A percentile compares a stretch with the other conserved stretches of the same genome.
phyloP scores from a whole-genome alignment of 2,888 invertebrate genomes.

The Nesidiocoris tenuis region DNA sequence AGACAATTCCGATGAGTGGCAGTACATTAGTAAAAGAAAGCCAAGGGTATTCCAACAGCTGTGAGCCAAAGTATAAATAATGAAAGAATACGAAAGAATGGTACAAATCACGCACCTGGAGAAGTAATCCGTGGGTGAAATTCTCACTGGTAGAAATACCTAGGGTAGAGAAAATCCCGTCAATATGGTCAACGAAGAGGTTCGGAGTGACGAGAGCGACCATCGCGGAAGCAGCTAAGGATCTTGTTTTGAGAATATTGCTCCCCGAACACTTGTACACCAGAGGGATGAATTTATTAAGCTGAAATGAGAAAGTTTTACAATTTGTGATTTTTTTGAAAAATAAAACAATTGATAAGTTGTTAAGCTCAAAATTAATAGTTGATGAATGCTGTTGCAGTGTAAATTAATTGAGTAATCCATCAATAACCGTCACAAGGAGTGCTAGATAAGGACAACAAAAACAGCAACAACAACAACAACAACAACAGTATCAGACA shows the following conservation, averaged over 20 bases:
- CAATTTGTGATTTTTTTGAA: slow-evolving; percentile 16
- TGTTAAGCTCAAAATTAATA: slow-evolving; percentile 2
- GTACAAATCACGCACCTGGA: slow-evolving; percentile 65
- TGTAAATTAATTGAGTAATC: no score
- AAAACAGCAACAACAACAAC: no score
- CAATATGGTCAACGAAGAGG: slow-evolving; percentile 52
- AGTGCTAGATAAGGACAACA: no score
- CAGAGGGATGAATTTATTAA: slow-evolving; percentile 66
- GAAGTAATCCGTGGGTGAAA: slow-evolving; percentile 65
- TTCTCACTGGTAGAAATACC: slow-evolving; percentile 57
- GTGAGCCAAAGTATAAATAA: no score
- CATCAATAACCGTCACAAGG: no score
- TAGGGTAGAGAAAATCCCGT: slow-evolving; percentile 54
- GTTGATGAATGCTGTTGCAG: neutral
- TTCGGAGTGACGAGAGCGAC: slow-evolving; percentile 61
- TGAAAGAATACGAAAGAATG: no score
- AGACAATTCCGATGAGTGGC: slow-evolving; percentile 18
- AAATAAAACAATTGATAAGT: slow-evolving; percentile 33
- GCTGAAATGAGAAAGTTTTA: slow-evolving; percentile 58
- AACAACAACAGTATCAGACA: no score
- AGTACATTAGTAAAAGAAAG: slow-evolving; percentile 17
- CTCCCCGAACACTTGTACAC: slow-evolving; percentile 66
- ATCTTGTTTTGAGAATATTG: slow-evolving; percentile 67
- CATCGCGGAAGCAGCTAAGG: slow-evolving; percentile 70
- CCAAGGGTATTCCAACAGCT: no score